phyloP scores from a whole-genome alignment of 2,113 vertebrate genomes.

The Cavia porcellus region DNA sequence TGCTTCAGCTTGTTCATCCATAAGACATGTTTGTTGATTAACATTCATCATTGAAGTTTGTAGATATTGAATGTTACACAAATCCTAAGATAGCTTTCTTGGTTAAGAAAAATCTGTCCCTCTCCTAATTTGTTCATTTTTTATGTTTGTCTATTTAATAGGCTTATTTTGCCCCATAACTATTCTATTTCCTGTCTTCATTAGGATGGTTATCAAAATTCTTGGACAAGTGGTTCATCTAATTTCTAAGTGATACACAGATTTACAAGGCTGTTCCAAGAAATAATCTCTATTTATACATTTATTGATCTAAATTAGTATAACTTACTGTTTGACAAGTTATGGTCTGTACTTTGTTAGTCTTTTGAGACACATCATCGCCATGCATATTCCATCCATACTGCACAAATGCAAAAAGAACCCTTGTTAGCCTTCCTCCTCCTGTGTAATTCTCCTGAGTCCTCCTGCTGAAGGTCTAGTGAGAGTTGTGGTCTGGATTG shows the following conservation, averaged over 20 bases:
- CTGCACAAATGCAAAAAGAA: neutral
- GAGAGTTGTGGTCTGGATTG: neutral
- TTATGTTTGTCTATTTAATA: conserved; percentile 13
- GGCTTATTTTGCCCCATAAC: conserved; percentile 18
- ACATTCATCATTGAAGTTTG: conserved; percentile 36
- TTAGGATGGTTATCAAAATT: conserved; percentile 48
- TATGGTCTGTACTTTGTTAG: neutral
- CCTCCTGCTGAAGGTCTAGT: neutral
- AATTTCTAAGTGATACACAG: neutral
- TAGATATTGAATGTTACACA: conserved; percentile 34
- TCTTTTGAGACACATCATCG: neutral
- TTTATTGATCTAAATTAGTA: neutral
- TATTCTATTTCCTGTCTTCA: conserved; percentile 23
- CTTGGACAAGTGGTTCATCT: neutral
- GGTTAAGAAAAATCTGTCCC: neutral
- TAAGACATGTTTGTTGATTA: neutral
- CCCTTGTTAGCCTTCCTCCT: neutral
- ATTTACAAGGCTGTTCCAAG: neutral
- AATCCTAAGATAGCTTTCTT: conserved; percentile 41
- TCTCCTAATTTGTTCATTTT: conserved; percentile 19
- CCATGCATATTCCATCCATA: neutral
- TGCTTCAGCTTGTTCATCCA: neutral
- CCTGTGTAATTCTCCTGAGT: neutral
- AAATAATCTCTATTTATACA: neutral
- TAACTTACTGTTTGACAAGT: neutral